Evolutionary conservation across 1,140 invertebrate genomes (phyloP).

Genomic region (Nasonia longicornis): DNA sequence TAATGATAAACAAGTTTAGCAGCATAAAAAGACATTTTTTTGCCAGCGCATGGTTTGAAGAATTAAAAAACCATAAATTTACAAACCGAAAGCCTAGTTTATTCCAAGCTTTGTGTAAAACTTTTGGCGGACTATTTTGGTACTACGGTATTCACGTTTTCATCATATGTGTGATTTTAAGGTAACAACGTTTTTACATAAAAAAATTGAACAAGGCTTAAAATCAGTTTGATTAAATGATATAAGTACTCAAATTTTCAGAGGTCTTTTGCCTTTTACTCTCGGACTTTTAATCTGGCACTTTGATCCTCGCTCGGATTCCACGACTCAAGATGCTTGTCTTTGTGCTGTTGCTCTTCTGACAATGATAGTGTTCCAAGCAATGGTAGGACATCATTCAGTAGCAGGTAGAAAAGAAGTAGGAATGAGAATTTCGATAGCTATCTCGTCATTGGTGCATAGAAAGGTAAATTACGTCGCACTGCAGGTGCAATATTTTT

Average conservation of each 20-base stretch:
- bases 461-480: conserved; percentile 63
- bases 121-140: not conserved
- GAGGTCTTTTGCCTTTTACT: conserved; percentile 61
- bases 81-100: not conserved
- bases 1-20: not conserved
- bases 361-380: conserved; percentile 59
- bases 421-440: conserved; percentile 70
- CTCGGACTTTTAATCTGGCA: conserved; percentile 66
- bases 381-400: conserved; percentile 64
- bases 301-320: conserved; percentile 63
- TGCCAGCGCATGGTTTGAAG: not conserved
- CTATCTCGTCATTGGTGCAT: conserved; percentile 70
- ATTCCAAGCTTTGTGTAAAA: not conserved
- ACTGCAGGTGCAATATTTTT: too few species aligned
- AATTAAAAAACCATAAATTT: not conserved
- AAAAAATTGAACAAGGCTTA: too few species aligned
- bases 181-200: not conserved
- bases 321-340: conserved; percentile 62
- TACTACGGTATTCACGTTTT: conserved; percentile 6
- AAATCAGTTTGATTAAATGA: not conserved
- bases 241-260: conserved; percentile 34
- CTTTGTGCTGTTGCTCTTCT: conserved; percentile 65
- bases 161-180: conserved; percentile 1
- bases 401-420: conserved; percentile 63
- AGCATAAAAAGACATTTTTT: too few species aligned